phyloP scores from a whole-genome alignment of 2,888 invertebrate genomes.

The Clepsis dumicolana region DNA sequence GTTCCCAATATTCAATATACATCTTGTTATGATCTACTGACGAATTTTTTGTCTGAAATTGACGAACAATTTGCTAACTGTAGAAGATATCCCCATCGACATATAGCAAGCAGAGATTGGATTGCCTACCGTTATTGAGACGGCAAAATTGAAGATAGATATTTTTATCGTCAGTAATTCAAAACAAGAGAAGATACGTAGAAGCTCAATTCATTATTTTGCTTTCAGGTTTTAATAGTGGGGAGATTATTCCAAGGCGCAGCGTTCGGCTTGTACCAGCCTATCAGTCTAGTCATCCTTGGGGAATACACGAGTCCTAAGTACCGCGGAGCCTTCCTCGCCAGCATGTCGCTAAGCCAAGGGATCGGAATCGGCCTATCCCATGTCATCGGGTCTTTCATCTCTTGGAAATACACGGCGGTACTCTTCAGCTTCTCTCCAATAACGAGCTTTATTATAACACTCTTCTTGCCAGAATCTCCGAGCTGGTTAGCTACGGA shows the following conservation, averaged over 20 bases:
- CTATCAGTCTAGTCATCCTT: constrained; percentile 79
- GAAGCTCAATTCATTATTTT: background rate
- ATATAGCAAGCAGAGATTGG: no score
- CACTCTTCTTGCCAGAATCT: constrained; percentile 83
- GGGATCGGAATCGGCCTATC: constrained; percentile 86
- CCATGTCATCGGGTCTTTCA: constrained; percentile 86
- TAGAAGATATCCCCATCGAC: no score
- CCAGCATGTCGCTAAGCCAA: constrained; percentile 84
- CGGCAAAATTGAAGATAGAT: no score
- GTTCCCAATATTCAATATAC: no score
- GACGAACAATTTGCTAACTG: no score
- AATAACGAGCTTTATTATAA: constrained; percentile 71
- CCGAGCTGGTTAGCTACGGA: constrained; percentile 87
- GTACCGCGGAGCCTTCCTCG: constrained; percentile 86
- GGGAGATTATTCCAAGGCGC: constrained; percentile 71
- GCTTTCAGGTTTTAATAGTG: constrained; percentile 59
- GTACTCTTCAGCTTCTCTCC: constrained; percentile 75
- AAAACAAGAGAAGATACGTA: no score
- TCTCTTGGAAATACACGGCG: constrained; percentile 85
- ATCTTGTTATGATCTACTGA: no score
- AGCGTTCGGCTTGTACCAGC: constrained; percentile 79
- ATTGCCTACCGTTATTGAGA: no score
- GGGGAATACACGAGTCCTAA: constrained; percentile 85
- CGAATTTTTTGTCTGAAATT: no score
- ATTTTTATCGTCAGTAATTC: no score